Conservation (phyloP, 2,113 vertebrate genomes). For the Cynopterus brachyotis region DNA sequence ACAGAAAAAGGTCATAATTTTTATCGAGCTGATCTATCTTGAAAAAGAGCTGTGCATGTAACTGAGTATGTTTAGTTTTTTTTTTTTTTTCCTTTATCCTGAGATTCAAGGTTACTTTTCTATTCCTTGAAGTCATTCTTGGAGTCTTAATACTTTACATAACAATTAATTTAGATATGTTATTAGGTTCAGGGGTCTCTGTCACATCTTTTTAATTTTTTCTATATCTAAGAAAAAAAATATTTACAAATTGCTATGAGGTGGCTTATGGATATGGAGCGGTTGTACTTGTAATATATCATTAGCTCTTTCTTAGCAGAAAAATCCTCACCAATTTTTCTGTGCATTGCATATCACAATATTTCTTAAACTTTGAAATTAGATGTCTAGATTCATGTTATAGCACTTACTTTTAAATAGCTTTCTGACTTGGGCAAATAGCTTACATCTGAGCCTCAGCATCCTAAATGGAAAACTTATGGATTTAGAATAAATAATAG, state of each 20-base stretch:
- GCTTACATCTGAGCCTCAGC: neutral
- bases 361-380: neutral
- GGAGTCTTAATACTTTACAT: neutral
- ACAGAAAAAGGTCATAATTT: slow-evolving; percentile 82
- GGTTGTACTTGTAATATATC: neutral
- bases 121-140: slow-evolving; percentile 53
- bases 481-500: neutral
- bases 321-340: neutral
- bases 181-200: neutral
- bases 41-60: slow-evolving; percentile 72
- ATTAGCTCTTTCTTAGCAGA: neutral
- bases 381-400: neutral
- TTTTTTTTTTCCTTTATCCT: slow-evolving; percentile 33
- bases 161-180: slow-evolving; percentile 16
- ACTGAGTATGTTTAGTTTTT: neutral
- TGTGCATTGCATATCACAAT: neutral
- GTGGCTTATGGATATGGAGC: neutral
- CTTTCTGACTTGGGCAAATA: neutral
- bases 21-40: slow-evolving; percentile 76
- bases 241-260: neutral
- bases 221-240: slow-evolving; percentile 28
- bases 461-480: slow-evolving; percentile 27
- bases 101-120: slow-evolving; percentile 63
- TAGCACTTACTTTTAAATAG: neutral
- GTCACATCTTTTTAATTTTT: neutral